Evolutionary conservation across 2,797 vertebrate genomes (phyloP), one percentile per base, ranked within the genome.

Genomic region (Megalops cyprinoides): DNA sequence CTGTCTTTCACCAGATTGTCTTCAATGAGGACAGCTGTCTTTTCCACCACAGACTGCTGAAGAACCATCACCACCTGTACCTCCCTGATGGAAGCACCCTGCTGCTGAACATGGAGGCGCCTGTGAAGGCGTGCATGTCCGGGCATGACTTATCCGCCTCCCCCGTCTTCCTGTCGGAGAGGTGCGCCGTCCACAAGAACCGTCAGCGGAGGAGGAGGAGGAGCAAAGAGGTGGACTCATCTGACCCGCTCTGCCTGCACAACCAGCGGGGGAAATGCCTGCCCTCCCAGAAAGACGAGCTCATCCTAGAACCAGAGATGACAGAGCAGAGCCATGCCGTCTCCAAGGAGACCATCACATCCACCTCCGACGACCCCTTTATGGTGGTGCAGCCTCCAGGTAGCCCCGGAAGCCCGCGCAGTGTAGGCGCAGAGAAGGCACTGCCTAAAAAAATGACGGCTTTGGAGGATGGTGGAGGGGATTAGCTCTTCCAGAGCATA

Each of bases 11-110:
- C 48, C 89, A 99, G 98, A 89, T 92, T 12, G 91, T 90, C 84
- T 98, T 97, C 89, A 94, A 87, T 73, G 92, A 92, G 42, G 92
- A 94, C 2, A 95, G 95, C 86, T 98, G 97, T 60, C 65, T 31
- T 37, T 39, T 42, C 15, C 65, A 2, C 34, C n/a, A n/a, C n/a
- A n/a, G n/a, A n/a, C n/a, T n/a, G n/a, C n/a, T n/a, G n/a, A n/a
- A n/a, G n/a, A n/a, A n/a, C n/a, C 96, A 97, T 75, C 95, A 95
- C 0, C 97, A 99, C 65, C 93, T 98, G 77, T 98, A 98, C 90
- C 96, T 94, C 20, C 99, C 97, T 23, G 92, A 90, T 28, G 93
- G 93, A 83, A 94, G 96, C 79, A 89, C 90, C 77, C 95, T 97
- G 82, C 89, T 98, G 34, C 90, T 99, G 82, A 97, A 98, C 89